These are phyloP conservation scores for Alviniconcha marisindica DNA, from an alignment of 1,140 invertebrate genomes.

Conservation along the genomic window DNA sequence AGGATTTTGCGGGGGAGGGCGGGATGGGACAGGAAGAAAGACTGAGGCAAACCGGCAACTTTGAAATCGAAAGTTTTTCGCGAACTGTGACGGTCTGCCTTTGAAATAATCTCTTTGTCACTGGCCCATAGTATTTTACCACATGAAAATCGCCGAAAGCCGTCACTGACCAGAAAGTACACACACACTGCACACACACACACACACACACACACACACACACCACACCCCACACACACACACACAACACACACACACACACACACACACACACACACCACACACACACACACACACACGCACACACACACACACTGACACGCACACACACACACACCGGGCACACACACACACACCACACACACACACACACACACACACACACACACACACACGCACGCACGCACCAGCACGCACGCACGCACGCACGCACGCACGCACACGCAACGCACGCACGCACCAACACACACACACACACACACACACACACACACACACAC, in stretches of 20 bases:
- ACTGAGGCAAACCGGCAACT: too few species aligned
- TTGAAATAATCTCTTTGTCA: not conserved
- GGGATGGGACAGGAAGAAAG: too few species aligned
- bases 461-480: not conserved
- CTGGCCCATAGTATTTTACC: too few species aligned
- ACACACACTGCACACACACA: not conserved
- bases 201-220: not conserved
- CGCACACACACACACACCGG: conserved; percentile 11
- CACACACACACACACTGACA: not conserved
- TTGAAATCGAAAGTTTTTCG: not conserved
- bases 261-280: not conserved
- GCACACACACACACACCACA: conserved; percentile 13
- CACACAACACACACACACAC: too few species aligned
- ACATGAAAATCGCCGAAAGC: not conserved
- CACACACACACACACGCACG: conserved; percentile 4
- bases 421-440: not conserved
- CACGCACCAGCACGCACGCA: not conserved
- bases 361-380: not conserved
- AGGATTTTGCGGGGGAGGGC: too few species aligned
- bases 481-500: conserved; percentile 10
- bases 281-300: not conserved
- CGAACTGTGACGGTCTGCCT: not conserved
- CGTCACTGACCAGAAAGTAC: not conserved
- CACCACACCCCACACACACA: not conserved
- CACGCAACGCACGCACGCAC: not conserved